A percentile compares a stretch with the other conserved stretches of the same genome.
phyloP scores from a whole-genome alignment of 2,888 invertebrate species.

The Thumatha senex region DNA sequence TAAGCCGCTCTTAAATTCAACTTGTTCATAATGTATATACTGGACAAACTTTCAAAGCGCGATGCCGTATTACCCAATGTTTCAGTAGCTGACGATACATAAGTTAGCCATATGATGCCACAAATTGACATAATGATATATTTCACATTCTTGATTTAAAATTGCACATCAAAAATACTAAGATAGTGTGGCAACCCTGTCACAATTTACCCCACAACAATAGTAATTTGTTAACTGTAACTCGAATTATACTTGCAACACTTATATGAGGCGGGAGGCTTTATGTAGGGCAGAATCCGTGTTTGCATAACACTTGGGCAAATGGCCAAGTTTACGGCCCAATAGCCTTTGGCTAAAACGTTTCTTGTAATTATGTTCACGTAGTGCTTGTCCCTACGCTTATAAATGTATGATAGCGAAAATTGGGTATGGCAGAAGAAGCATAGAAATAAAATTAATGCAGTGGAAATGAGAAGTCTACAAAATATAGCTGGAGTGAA shows the following conservation, averaged over 20 bases:
- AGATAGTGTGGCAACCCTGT: background rate
- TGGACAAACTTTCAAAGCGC: background rate
- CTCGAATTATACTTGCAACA: conserved; percentile 3
- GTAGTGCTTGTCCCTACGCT: too few species aligned
- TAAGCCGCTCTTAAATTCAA: too few species aligned
- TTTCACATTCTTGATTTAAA: background rate
- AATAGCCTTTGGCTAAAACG: background rate
- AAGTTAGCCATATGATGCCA: background rate
- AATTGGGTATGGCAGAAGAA: too few species aligned
- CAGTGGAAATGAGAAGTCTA: too few species aligned
- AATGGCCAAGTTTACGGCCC: background rate
- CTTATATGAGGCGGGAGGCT: background rate
- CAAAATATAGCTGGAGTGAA: too few species aligned
- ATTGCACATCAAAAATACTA: background rate
- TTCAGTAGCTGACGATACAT: too few species aligned
- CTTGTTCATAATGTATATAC: background rate
- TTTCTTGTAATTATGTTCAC: too few species aligned
- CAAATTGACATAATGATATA: background rate
- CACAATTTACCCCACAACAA: conserved; percentile 1
- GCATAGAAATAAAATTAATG: too few species aligned
- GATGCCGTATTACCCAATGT: background rate
- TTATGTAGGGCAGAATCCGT: background rate
- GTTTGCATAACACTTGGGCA: conserved; percentile 1
- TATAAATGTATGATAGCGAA: too few species aligned
- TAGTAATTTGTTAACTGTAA: conserved; percentile 10